Evolutionary conservation across 2,888 invertebrate genomes (phyloP).

Genomic region (Drosophila lutescens): DNA sequence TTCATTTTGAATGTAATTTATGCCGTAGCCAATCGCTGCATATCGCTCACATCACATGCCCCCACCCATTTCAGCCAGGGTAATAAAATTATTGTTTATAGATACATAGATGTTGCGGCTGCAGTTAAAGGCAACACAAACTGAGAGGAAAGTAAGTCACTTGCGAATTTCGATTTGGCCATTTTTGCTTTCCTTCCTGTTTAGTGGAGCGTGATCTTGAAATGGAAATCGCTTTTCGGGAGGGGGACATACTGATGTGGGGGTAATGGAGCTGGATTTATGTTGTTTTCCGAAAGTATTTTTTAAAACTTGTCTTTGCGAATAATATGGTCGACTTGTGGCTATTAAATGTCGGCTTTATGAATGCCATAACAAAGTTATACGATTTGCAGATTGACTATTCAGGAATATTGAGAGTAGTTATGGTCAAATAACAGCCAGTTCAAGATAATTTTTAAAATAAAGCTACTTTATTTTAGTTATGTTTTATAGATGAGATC

Average conservation of each 20-base stretch:
- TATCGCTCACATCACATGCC: constrained; percentile 69
- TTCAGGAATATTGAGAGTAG: background rate
- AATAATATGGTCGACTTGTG: background rate
- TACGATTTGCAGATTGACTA: background rate
- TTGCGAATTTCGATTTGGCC: constrained; percentile 49
- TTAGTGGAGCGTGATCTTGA: constrained; percentile 51
- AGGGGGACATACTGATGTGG: background rate
- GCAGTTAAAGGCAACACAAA: constrained; percentile 66
- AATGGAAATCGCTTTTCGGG: constrained; percentile 23
- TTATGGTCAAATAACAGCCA: background rate
- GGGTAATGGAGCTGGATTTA: constrained; percentile 6
- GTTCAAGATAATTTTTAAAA: too few relatives aligned
- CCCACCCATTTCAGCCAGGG: constrained; percentile 7
- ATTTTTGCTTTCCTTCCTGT: constrained; percentile 39
- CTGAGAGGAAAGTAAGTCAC: constrained; percentile 49
- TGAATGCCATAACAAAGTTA: background rate
- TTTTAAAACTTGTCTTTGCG: constrained; percentile 13
- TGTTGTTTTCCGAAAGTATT: background rate
- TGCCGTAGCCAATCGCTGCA: constrained; percentile 82
- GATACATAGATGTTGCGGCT: constrained; percentile 66
- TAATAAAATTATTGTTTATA: constrained; percentile 77
- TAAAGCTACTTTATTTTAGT: too few relatives aligned
- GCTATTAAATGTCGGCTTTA: background rate
- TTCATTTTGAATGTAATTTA: constrained; percentile 81
- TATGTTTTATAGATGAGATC: too few relatives aligned